Conservation (phyloP, 2,113 vertebrate genomes). For the Pomatostomus ruficeps region DNA sequence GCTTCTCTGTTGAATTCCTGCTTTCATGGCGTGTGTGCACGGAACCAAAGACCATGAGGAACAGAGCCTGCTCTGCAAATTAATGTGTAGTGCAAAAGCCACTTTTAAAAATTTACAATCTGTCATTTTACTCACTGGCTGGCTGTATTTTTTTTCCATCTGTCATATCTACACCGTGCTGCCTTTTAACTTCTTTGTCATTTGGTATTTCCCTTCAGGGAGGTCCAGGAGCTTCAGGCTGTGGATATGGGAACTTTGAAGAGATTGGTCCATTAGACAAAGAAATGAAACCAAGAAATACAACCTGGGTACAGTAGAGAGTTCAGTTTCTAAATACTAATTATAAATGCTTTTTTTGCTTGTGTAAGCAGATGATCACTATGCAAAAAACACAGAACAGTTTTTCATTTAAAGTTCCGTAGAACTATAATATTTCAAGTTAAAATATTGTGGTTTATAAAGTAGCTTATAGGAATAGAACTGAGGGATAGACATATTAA, state of each 20-base stretch:
- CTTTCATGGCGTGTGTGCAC: neutral
- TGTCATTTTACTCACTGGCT: neutral
- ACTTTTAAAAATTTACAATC: neutral
- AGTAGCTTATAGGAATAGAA: neutral
- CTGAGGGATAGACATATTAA: neutral
- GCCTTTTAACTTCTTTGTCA: neutral
- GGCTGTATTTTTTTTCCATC: neutral
- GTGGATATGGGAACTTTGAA: slow-evolving; percentile 94
- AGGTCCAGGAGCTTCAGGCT: slow-evolving; percentile 91
- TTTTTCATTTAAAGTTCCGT: neutral
- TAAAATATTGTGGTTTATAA: neutral
- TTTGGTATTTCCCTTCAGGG: slow-evolving; percentile 72
- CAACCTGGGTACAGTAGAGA: slow-evolving; percentile 83
- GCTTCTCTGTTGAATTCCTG: neutral
- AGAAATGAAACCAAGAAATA: slow-evolving; percentile 79
- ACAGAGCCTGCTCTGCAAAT: neutral
- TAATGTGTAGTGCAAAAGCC: neutral
- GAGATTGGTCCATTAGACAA: slow-evolving; percentile 88
- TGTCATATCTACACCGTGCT: neutral
- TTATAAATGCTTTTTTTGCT: neutral
- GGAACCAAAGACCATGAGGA: neutral
- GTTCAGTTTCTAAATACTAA: neutral
- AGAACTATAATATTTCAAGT: neutral
- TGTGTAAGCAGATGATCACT: neutral
- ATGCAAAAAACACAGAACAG: neutral